These are phyloP conservation scores for Enteromius thamalakanensis DNA, from an alignment of 2,797 vertebrate genomes.

Conservation along the genomic window DNA sequence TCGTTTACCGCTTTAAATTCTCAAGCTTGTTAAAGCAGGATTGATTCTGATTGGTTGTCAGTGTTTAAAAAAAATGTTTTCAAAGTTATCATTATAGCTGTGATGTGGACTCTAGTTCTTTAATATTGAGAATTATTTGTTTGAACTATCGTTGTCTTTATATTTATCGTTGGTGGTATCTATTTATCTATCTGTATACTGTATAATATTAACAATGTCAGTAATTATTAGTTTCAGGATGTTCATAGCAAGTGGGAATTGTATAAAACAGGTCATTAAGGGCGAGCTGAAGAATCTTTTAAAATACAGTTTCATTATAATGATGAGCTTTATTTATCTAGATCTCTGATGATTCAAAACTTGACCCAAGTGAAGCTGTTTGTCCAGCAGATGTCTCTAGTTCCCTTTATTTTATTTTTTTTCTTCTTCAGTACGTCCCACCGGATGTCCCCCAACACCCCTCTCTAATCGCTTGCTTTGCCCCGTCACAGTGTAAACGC, in stretches of 20 bases:
- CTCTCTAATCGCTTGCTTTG: not conserved
- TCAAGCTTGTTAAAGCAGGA: too few relatives aligned
- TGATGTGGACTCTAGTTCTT: too few relatives aligned
- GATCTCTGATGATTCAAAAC: not conserved
- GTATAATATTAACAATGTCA: not conserved
- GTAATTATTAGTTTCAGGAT: too few relatives aligned
- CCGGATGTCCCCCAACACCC: slow-evolving; percentile 34
- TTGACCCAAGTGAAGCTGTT: slow-evolving; percentile 51
- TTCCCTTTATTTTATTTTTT: not conserved
- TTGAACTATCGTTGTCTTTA: too few relatives aligned
- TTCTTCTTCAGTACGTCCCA: not conserved
- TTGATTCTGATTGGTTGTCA: too few relatives aligned
- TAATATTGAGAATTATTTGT: too few relatives aligned
- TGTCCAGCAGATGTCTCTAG: slow-evolving; percentile 75
- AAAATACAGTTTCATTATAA: not conserved
- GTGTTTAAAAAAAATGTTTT: too few relatives aligned
- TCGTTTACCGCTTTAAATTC: too few relatives aligned
- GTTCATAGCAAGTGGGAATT: not conserved
- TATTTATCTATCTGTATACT: not conserved
- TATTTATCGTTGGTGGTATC: too few relatives aligned
- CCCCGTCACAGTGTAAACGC: not conserved
- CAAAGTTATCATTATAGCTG: too few relatives aligned
- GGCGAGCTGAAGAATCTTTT: not conserved
- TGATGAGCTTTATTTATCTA: not conserved
- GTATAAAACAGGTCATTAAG: not conserved